Evolutionary conservation across 2,888 invertebrate genomes (phyloP), one percentile per base, ranked within the genome.

Genomic region (Didymodactylos carnosus): DNA sequence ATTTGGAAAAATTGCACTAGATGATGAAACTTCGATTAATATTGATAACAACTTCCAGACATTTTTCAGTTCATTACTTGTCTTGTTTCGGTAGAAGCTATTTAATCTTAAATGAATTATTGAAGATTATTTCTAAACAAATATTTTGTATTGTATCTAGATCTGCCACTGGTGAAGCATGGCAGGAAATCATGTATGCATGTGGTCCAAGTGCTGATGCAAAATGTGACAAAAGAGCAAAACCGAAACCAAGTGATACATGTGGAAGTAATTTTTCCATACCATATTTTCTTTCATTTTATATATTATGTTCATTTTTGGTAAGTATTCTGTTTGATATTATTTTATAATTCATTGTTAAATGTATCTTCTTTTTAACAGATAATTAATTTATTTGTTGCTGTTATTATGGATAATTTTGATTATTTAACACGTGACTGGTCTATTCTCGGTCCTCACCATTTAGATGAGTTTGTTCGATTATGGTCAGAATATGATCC

Each of bases 401-500:
- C 97, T 78, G 97, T 98, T 79, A 97, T 95, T 83, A 97, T 95
- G 94, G 97, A 98, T 85, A 98, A 98, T 85, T 98, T 98, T 84
- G 97, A 98, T 86, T 98, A 98, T 84, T 86, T 98, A 81, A 98
- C 97, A 70, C 88, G 97, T 81, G 97, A 98, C 87, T 98, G 97
- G 97, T 95, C 95, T 72, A 98, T 98, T 81, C 87, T 98, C 81
- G 98, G 98, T 76, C 97, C 98, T 76, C 98, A 98, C 86, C 98
- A 98, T 87, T 87, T 98, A 82, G 98, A 98, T 85, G 98, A 99
- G 86, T 98, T 98, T 86, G 94, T 99, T 82, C 88, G 97, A 73
- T 87, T 97, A 78, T 98, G 98, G 98, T 94, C 94, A 80, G 98
- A 98, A 85, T 98, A 98, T 84, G 98, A 98, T 86, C 98, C 98